phyloP scores from a whole-genome alignment of 2,797 vertebrate species.

The Sebastes glaucus region DNA sequence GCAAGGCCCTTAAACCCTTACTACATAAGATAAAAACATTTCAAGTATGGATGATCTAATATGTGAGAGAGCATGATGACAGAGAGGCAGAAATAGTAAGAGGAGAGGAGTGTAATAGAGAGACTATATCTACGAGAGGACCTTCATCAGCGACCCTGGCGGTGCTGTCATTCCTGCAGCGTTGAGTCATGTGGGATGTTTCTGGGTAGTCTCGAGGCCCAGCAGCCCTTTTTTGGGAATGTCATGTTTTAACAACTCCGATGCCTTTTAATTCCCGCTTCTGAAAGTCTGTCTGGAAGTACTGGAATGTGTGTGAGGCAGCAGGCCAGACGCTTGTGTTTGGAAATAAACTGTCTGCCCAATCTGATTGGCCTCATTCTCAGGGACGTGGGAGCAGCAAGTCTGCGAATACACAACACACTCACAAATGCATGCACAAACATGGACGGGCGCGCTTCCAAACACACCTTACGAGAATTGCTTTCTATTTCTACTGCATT shows the following conservation, averaged over 20 bases:
- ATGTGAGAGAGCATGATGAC: slow-evolving; percentile 14
- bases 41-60: slow-evolving; percentile 12
- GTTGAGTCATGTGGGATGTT: slow-evolving; percentile 96
- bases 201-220: slow-evolving; percentile 90
- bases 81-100: slow-evolving; percentile 19
- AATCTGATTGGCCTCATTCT: slow-evolving; percentile 77
- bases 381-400: slow-evolving; percentile 74
- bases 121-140: slow-evolving; percentile 59
- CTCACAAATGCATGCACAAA: slow-evolving; percentile 38
- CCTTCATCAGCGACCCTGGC: slow-evolving; percentile 86
- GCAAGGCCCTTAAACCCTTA: background rate
- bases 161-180: slow-evolving; percentile 95
- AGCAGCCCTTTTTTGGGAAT: slow-evolving; percentile 99
- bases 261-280: slow-evolving; percentile 86
- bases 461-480: slow-evolving; percentile 37
- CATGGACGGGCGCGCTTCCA: slow-evolving; percentile 24
- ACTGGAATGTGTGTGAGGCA: slow-evolving; percentile 89
- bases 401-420: slow-evolving; percentile 46
- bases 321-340: slow-evolving; percentile 84
- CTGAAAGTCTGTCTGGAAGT: slow-evolving; percentile 94
- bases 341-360: slow-evolving; percentile 80
- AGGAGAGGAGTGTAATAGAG: slow-evolving; percentile 22
- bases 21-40: background rate
- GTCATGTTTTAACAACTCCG: slow-evolving; percentile 94
- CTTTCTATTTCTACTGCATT: slow-evolving; percentile 9